phyloP scores from a whole-genome alignment of 2,888 invertebrate species.

The Tipula helvola region DNA sequence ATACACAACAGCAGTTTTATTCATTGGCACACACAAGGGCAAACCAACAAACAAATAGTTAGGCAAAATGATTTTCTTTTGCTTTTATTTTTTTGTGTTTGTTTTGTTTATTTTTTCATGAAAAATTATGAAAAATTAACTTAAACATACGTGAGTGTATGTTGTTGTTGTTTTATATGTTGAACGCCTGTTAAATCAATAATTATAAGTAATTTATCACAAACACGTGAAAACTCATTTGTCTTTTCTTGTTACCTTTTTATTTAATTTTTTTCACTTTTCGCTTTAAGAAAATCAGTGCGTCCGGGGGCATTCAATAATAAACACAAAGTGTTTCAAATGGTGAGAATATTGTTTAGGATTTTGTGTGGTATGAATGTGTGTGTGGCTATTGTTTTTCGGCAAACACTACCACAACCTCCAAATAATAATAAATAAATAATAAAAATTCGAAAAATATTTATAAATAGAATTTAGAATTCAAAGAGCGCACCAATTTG shows the following conservation, averaged over 20 bases:
- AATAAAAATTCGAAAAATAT: neutral
- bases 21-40: neutral
- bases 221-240: neutral
- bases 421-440: neutral
- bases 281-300: neutral
- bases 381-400: neutral
- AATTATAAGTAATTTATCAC: neutral
- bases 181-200: neutral
- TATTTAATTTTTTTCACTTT: neutral
- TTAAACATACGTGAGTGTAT: neutral
- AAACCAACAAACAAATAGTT: neutral
- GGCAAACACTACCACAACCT: neutral
- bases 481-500: neutral
- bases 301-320: neutral
- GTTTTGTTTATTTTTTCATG: neutral
- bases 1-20: neutral
- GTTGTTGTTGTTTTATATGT: neutral
- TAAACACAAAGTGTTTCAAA: neutral
- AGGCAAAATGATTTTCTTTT: neutral
- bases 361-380: neutral
- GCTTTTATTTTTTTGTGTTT: neutral
- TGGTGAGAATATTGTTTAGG: neutral
- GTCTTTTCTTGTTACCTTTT: neutral
- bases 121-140: neutral
- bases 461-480: neutral